phyloP scores from a whole-genome alignment of 2,888 invertebrate genomes.

The Dyspetes luteomarginatus region DNA sequence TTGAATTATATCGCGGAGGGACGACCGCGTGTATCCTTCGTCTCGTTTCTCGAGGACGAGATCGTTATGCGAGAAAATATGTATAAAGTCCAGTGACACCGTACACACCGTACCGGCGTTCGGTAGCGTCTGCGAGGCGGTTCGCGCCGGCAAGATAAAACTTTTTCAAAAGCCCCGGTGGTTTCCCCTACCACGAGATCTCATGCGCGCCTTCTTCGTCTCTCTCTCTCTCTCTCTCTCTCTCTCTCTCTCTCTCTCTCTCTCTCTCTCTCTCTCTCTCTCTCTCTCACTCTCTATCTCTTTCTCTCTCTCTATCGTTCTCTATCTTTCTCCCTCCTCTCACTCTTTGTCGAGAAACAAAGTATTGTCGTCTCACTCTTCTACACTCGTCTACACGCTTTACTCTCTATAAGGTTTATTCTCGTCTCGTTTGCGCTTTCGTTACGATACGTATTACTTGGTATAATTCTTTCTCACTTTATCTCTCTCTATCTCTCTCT shows the following conservation, averaged over 20 bases:
- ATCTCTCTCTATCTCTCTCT: slow-evolving; percentile 14
- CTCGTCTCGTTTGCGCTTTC: slow-evolving; percentile 21
- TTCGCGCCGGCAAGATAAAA: slow-evolving; percentile 82
- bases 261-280: slow-evolving; percentile 47
- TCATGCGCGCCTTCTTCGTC: slow-evolving; percentile 63
- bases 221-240: slow-evolving; percentile 60
- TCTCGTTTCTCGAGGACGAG: slow-evolving; percentile 43
- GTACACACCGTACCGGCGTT: slow-evolving; percentile 81
- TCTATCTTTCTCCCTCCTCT: neutral
- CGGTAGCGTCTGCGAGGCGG: slow-evolving; percentile 81
- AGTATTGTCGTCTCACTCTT: too few relatives aligned
- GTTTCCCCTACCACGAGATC: slow-evolving; percentile 71
- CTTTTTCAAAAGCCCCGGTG: slow-evolving; percentile 81
- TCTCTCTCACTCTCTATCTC: slow-evolving; percentile 52
- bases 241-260: slow-evolving; percentile 28
- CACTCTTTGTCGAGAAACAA: neutral
- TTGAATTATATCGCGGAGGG: neutral
- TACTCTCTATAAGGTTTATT: slow-evolving; percentile 1
- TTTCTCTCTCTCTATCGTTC: slow-evolving; percentile 44
- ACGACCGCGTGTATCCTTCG: slow-evolving; percentile 39
- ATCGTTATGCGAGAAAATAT: slow-evolving; percentile 41
- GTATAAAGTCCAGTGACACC: slow-evolving; percentile 52
- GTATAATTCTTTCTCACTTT: neutral
- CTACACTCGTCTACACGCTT: neutral
- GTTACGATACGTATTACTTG: slow-evolving; percentile 4